Evolutionary conservation across 2,113 vertebrate species (phyloP).

Genomic region (Heteronetta atricapilla): DNA sequence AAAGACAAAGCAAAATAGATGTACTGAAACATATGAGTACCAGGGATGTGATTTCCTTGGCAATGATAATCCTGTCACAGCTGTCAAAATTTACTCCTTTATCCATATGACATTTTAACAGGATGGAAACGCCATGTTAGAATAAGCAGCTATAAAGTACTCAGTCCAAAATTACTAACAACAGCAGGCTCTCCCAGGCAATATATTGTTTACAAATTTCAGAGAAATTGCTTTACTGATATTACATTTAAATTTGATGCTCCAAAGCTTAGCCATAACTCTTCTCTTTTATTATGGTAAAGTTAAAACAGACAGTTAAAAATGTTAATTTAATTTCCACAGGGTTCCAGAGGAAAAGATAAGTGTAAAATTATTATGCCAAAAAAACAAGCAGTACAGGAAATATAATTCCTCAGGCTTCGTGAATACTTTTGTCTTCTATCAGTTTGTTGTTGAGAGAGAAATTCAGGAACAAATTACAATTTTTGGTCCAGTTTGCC

Average conservation of each 20-base stretch:
- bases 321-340: constrained; percentile 51
- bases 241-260: constrained; percentile 40
- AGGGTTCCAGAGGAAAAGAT: constrained; percentile 22
- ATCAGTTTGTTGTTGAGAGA: neutral
- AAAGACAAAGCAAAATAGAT: constrained; percentile 65
- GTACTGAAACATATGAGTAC: constrained; percentile 64
- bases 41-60: constrained; percentile 64
- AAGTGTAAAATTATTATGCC: neutral
- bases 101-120: constrained; percentile 81
- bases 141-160: constrained; percentile 71
- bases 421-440: neutral
- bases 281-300: constrained; percentile 49
- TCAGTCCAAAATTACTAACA: constrained; percentile 61
- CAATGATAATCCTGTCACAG: constrained; percentile 76
- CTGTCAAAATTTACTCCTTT: constrained; percentile 75
- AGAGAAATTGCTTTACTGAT: constrained; percentile 57
- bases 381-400: neutral
- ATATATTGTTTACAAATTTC: constrained; percentile 67
- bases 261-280: constrained; percentile 41
- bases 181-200: constrained; percentile 61
- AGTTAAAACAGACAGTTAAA: constrained; percentile 60
- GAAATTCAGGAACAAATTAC: neutral
- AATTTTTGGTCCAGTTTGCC: neutral
- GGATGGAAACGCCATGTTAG: constrained; percentile 67
- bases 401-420: neutral